These are phyloP conservation scores for Leptoclinus maculatus DNA, from an alignment of 2,797 vertebrate species.

Conservation along the genomic window DNA sequence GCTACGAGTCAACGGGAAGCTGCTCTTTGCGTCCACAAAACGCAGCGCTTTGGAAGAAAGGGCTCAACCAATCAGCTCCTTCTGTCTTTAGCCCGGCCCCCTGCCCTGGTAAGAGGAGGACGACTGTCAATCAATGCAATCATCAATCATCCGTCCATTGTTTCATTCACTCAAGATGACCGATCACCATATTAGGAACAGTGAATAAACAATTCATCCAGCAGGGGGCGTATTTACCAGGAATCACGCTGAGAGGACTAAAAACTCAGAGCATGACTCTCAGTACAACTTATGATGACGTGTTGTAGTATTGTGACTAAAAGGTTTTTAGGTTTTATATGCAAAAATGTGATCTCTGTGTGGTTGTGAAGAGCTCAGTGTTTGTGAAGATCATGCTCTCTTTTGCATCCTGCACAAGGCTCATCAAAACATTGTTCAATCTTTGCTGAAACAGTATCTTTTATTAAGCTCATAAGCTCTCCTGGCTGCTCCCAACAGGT, in stretches of 20 bases:
- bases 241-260: background rate
- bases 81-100: slow-evolving; percentile 53
- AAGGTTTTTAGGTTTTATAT: too few species aligned
- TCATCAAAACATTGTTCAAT: background rate
- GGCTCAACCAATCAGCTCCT: slow-evolving; percentile 70
- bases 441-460: too few species aligned
- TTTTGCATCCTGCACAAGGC: background rate
- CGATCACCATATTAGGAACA: background rate
- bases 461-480: background rate
- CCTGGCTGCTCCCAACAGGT: background rate
- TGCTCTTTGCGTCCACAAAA: slow-evolving; percentile 58
- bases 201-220: background rate
- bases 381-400: background rate
- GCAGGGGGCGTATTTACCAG: background rate
- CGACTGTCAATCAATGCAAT: background rate
- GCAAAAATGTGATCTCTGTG: background rate
- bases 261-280: too few species aligned
- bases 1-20: slow-evolving; percentile 62
- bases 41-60: slow-evolving; percentile 44
- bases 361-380: background rate
- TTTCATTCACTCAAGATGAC: background rate
- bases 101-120: slow-evolving; percentile 72
- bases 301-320: too few species aligned
- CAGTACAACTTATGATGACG: too few species aligned
- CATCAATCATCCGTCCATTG: slow-evolving; percentile 6